Percentiles rank a stretch among this genome's conserved stretches.
Conservation (phyloP, 2,888 invertebrate genomes). For the Anoplius nigerrimus region DNA sequence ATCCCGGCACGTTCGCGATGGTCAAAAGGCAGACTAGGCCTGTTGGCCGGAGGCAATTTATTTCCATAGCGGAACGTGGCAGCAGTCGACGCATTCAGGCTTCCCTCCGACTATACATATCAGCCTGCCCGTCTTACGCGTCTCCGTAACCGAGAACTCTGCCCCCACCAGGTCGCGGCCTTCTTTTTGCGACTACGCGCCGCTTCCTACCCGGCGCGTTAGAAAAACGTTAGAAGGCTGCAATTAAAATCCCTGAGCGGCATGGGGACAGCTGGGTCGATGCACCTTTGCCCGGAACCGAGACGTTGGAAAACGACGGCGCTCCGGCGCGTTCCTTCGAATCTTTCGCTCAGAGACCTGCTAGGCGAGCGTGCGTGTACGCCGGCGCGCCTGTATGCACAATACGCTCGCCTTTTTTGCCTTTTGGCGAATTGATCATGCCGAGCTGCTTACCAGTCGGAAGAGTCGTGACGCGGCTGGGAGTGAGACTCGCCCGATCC, state of each 20-base stretch:
- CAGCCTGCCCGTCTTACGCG: too few relatives aligned
- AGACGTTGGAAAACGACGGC: neutral
- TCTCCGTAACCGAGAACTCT: too few relatives aligned
- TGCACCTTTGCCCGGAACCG: conserved; percentile 47
- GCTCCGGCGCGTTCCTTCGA: neutral
- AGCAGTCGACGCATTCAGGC: too few relatives aligned
- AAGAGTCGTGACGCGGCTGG: conserved; percentile 36
- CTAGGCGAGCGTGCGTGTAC: too few relatives aligned
- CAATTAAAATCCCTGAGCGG: conserved; percentile 58
- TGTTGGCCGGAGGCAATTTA: too few relatives aligned
- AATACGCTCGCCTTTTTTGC: conserved; percentile 6
- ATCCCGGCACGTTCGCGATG: too few relatives aligned
- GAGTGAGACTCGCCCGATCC: conserved; percentile 9
- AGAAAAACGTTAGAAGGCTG: conserved; percentile 52
- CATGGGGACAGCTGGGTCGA: conserved; percentile 47
- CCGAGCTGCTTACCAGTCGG: conserved; percentile 31
- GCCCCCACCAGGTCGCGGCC: conserved; percentile 1
- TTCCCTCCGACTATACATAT: too few relatives aligned
- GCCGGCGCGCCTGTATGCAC: too few relatives aligned
- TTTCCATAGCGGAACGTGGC: too few relatives aligned
- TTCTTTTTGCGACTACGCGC: conserved; percentile 57
- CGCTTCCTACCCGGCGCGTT: conserved; percentile 54
- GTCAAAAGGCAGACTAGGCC: too few relatives aligned
- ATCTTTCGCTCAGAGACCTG: too few relatives aligned
- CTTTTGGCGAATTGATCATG: conserved; percentile 35